These are phyloP conservation scores for Chloroclystis v-ata DNA, from an alignment of 2,888 invertebrate genomes.

Conservation along the genomic window DNA sequence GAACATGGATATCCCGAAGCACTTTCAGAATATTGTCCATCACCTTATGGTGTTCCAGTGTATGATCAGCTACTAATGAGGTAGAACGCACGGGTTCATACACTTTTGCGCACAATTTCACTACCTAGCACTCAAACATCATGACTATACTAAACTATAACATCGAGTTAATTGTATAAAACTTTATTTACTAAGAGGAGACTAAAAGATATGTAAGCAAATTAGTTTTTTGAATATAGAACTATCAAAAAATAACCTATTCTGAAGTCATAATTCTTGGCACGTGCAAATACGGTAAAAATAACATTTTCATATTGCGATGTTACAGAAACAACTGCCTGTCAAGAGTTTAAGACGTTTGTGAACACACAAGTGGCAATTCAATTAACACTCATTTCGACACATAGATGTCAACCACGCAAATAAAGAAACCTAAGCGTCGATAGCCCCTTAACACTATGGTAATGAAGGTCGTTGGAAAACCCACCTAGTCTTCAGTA, in stretches of 20 bases:
- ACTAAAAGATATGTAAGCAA: background rate
- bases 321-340: constrained; percentile 2
- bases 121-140: background rate
- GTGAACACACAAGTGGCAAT: constrained; percentile 27
- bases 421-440: no score
- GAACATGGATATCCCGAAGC: background rate
- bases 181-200: no score
- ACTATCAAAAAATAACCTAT: no score
- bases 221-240: no score
- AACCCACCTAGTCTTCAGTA: background rate
- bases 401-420: constrained; percentile 3
- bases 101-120: background rate
- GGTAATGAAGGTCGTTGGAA: background rate
- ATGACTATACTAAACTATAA: no score
- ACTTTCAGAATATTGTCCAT: background rate
- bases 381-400: constrained; percentile 21
- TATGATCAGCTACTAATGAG: background rate
- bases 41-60: background rate
- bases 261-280: no score
- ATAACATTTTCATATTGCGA: background rate
- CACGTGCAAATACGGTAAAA: no score
- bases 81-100: background rate
- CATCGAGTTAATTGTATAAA: no score
- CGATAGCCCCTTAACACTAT: no score
- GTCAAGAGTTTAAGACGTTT: constrained; percentile 10